Evolutionary conservation across 2,113 vertebrate species (phyloP).

Genomic region (Pycnonotus jocosus): DNA sequence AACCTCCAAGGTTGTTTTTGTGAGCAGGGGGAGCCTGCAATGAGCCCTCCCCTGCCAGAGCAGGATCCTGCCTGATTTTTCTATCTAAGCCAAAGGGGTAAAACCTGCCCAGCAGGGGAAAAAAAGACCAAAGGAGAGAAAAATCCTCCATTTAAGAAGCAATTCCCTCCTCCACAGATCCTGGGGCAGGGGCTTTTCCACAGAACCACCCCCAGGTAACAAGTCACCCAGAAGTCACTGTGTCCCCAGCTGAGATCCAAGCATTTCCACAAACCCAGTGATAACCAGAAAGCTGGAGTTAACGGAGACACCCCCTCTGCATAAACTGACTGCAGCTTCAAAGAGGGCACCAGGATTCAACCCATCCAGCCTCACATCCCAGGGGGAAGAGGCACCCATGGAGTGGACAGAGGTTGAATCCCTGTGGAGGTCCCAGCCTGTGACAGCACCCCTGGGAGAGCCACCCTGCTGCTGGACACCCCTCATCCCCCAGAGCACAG

Average conservation of each 20-base stretch:
- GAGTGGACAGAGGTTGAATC: not conserved
- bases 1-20: not conserved
- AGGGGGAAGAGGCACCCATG: accelerated
- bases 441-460: not conserved
- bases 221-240: not conserved
- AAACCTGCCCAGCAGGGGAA: not conserved
- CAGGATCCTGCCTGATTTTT: not conserved
- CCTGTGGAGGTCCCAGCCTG: accelerated
- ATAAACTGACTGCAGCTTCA: not conserved
- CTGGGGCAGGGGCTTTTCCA: not conserved
- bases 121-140: not conserved
- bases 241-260: not conserved
- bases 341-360: not conserved
- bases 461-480: not conserved
- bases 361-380: not conserved
- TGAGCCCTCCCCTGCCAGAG: not conserved
- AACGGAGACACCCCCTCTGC: not conserved
- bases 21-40: not conserved
- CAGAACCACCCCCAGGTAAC: not conserved
- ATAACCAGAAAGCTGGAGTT: not conserved
- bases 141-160: not conserved
- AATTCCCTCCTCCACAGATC: not conserved
- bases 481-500: not conserved
- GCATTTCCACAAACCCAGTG: not conserved
- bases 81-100: not conserved